Evolutionary conservation across 1,140 invertebrate genomes (phyloP).

Genomic region (Chelonus insularis): DNA sequence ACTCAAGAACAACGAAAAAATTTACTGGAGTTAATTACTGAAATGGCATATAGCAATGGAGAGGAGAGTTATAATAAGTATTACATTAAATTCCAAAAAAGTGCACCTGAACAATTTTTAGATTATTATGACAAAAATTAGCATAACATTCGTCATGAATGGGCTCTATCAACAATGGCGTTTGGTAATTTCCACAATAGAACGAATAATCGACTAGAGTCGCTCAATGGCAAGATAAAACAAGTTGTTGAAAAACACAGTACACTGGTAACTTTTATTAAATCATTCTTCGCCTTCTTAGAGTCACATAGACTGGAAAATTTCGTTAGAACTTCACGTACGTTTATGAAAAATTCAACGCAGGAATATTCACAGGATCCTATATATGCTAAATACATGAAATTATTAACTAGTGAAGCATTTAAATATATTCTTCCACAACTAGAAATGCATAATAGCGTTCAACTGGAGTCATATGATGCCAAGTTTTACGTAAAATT

Average conservation of each 20-base stretch:
- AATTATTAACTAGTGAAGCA: too few relatives aligned
- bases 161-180: conserved; percentile 10
- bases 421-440: too few relatives aligned
- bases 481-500: not conserved
- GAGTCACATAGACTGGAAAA: not conserved
- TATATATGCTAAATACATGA: too few relatives aligned
- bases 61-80: conserved; percentile 21
- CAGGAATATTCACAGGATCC: not conserved
- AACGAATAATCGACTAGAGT: not conserved
- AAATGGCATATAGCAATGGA: conserved; percentile 28
- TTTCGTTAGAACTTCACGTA: not conserved
- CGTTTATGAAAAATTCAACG: not conserved
- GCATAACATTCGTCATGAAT: conserved; percentile 27
- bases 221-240: not conserved
- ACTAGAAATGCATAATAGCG: too few relatives aligned
- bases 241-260: not conserved
- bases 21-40: conserved; percentile 22
- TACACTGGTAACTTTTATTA: not conserved
- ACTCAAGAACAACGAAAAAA: not conserved
- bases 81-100: conserved; percentile 12
- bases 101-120: conserved; percentile 6
- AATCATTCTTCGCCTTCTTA: not conserved
- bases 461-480: too few relatives aligned
- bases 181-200: not conserved
- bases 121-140: conserved; percentile 35